Percentiles rank a stretch among this genome's conserved stretches.
Evolutionary conservation across 2,797 vertebrate genomes (phyloP).

Genomic region (Balearica regulorum): DNA sequence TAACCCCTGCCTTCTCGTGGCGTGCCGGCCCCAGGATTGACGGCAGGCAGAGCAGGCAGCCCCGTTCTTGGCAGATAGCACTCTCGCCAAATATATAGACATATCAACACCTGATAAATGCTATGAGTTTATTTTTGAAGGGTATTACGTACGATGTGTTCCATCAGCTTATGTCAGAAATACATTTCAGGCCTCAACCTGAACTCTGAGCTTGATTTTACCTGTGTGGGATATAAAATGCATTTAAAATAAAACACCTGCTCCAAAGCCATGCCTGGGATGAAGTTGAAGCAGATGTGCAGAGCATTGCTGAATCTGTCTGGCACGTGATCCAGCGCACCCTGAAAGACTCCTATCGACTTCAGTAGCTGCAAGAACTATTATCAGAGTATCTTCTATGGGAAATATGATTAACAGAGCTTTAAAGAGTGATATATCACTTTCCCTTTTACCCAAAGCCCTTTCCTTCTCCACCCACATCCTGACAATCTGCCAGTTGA

Average conservation of each 20-base stretch:
- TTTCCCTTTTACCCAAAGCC: not conserved
- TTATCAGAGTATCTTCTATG: not conserved
- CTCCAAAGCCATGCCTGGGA: not conserved
- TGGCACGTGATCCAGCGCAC: not conserved
- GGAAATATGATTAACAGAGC: not conserved
- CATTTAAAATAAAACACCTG: not conserved
- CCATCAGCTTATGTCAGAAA: not conserved
- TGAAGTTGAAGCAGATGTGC: not conserved
- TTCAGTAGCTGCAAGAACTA: not conserved
- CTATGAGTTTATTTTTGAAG: not conserved
- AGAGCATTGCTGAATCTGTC: not conserved
- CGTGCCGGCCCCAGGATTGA: not conserved
- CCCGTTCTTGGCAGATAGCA: not conserved
- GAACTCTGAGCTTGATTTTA: not conserved
- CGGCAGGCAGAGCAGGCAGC: not conserved
- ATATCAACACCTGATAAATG: not conserved
- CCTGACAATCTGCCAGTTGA: not conserved
- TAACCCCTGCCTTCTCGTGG: not conserved
- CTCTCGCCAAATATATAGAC: not conserved
- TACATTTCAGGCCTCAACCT: not conserved
- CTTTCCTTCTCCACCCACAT: not conserved
- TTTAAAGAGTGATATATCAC: not conserved
- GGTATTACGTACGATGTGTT: fast-evolving
- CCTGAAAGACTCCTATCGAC: not conserved
- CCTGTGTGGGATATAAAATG: not conserved